Evolutionary conservation across 2,888 invertebrate genomes (phyloP).

Genomic region (Caenorhabditis afra): DNA sequence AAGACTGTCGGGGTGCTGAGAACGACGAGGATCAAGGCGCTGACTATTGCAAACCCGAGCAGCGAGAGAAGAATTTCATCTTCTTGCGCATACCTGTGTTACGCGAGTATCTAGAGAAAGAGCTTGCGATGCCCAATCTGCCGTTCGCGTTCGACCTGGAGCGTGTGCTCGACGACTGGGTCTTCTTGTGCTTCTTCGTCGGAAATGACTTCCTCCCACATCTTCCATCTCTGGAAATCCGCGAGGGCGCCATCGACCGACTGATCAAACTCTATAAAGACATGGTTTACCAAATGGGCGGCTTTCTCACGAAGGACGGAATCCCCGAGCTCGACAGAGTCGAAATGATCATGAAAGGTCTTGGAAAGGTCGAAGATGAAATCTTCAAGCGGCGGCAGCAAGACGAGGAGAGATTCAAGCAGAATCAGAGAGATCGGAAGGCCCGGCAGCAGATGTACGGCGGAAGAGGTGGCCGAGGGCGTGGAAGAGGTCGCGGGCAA

Average conservation of each 20-base stretch:
- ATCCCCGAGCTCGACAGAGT: constrained; percentile 93
- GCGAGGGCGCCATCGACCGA: constrained; percentile 88
- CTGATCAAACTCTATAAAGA: constrained; percentile 91
- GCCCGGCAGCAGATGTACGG: constrained; percentile 79
- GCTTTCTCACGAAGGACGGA: constrained; percentile 93
- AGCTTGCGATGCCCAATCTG: constrained; percentile 91
- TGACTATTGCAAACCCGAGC: constrained; percentile 73
- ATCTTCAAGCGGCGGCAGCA: constrained; percentile 91
- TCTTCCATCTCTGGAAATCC: constrained; percentile 95
- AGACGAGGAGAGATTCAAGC: constrained; percentile 67
- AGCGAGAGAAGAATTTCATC: constrained; percentile 79
- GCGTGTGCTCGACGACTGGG: constrained; percentile 97
- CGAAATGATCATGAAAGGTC: constrained; percentile 92
- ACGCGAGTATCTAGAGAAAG: constrained; percentile 92
- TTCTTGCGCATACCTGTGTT: constrained; percentile 90
- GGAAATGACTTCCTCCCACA: constrained; percentile 99
- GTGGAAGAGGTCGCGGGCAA: constrained; percentile 46
- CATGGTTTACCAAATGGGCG: constrained; percentile 77
- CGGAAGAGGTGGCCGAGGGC: constrained; percentile 27
- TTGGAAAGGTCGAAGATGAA: constrained; percentile 95
- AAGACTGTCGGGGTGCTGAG: constrained; percentile 76
- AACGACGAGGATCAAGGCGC: constrained; percentile 69
- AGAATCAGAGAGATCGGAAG: constrained; percentile 85
- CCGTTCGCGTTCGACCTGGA: constrained; percentile 96
- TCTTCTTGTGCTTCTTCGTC: constrained; percentile 94